These are phyloP conservation scores for Dasysyrphus tricinctus DNA, from an alignment of 2,888 invertebrate species.

Conservation along the genomic window DNA sequence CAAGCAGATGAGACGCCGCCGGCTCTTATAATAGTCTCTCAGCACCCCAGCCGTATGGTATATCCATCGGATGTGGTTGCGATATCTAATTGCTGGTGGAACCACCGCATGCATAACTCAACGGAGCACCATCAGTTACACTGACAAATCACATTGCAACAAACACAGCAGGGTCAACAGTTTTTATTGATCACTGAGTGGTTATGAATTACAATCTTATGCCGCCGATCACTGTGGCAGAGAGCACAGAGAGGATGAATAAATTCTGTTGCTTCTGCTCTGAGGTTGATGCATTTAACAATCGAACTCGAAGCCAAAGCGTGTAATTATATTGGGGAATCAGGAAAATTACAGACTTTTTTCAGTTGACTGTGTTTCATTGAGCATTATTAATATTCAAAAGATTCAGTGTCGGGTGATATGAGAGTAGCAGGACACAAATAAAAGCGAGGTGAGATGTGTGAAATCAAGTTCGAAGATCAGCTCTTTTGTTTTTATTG, in stretches of 20 bases:
- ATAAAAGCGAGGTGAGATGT: slow-evolving; percentile 33
- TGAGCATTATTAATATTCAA: slow-evolving; percentile 74
- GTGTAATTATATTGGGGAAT: slow-evolving; percentile 61
- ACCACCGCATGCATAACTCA: no score
- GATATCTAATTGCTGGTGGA: slow-evolving; percentile 56
- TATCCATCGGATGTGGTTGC: slow-evolving; percentile 39
- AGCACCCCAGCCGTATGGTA: slow-evolving; percentile 41
- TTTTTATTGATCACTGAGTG: slow-evolving; percentile 73
- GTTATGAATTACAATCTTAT: slow-evolving; percentile 60
- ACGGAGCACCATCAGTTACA: slow-evolving; percentile 31
- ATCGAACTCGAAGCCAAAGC: slow-evolving; percentile 8
- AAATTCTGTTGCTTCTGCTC: slow-evolving; percentile 35
- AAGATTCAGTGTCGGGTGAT: slow-evolving; percentile 50
- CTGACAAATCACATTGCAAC: slow-evolving; percentile 68
- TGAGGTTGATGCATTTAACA: not conserved
- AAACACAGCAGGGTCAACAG: slow-evolving; percentile 63
- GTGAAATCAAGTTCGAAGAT: slow-evolving; percentile 43
- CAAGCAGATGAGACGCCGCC: slow-evolving; percentile 71
- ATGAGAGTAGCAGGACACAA: not conserved
- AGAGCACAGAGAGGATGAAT: slow-evolving; percentile 21
- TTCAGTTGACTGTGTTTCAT: slow-evolving; percentile 62
- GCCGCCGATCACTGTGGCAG: slow-evolving; percentile 6
- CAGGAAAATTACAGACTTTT: slow-evolving; percentile 66
- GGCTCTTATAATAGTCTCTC: slow-evolving; percentile 58
- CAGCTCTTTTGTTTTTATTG: slow-evolving; percentile 61